Evolutionary conservation across 2,888 invertebrate species (phyloP), one percentile per base, ranked within the genome.

Genomic region (Papilio demoleus): DNA sequence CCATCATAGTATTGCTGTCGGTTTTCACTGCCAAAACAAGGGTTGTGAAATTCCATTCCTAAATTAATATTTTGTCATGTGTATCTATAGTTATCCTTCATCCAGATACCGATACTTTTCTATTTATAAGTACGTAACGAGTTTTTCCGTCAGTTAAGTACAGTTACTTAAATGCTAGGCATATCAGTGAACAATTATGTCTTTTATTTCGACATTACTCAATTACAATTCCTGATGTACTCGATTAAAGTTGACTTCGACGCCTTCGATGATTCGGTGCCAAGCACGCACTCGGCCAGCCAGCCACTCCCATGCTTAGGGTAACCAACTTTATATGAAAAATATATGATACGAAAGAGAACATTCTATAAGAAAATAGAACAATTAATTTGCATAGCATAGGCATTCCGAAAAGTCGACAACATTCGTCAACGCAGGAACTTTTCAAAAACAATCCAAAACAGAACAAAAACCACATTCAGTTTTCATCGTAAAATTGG

Each of bases 221-320:
- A 63, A 63, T 60, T 60, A 22, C 14, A 50, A 65, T 53, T 59
- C 63, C 58, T 50, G 50, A 66, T 60, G 58, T 31, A 63, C 59
- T 63, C 64, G 59, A 67, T 62, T 36, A 24, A 19, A 45, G 61
- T 58, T 58, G 59, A 65, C 38, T 62, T 61, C n/a, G 45, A 66
- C 62, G 53, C 66, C 60, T 64, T 59, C 31, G 42, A 36, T 64
- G 60, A 56, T 56, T 56, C n/a, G 31, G 53, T 56, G 53, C 53
- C 45, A 63, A 63, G 45, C 67, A 64, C 50, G 60, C 64, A 61
- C 47, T 67, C 50, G 47, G 45, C 14, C 61, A 40, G 42, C 38
- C 47, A 59, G 65, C 64, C 68, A 64, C 64, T 53, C 68, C 68
- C 64, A 53, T 5, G 38, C 2, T 6, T 11, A 64, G 58, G 68